phyloP scores from a whole-genome alignment of 2,888 invertebrate genomes.

The Strigamia maritima region DNA sequence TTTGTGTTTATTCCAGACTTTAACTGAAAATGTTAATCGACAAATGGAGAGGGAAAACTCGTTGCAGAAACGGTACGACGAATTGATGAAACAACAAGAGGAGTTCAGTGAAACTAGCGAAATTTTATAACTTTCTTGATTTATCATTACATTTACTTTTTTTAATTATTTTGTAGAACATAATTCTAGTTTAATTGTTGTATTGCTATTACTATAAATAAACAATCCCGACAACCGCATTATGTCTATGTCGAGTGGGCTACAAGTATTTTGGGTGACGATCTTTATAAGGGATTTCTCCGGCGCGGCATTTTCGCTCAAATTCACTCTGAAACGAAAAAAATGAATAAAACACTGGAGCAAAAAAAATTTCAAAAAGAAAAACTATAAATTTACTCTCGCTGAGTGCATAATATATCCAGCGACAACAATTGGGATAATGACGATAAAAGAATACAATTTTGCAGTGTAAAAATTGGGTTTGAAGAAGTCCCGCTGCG shows the following conservation, averaged over 20 bases:
- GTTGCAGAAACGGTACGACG: constrained; percentile 77
- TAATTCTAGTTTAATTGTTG: too few species aligned
- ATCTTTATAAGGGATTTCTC: constrained; percentile 72
- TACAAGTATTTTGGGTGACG: constrained; percentile 21
- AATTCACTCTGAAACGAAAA: constrained; percentile 51
- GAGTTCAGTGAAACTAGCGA: constrained; percentile 52
- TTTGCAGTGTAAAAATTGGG: constrained; percentile 58
- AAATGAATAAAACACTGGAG: neutral
- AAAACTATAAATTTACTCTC: neutral
- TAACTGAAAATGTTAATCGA: constrained; percentile 86
- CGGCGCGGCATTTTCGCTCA: constrained; percentile 64
- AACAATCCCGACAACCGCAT: neutral
- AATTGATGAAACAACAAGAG: constrained; percentile 60
- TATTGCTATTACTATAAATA: too few species aligned
- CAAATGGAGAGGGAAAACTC: constrained; percentile 87
- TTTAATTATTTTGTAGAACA: too few species aligned
- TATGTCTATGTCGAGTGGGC: neutral
- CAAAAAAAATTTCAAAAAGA: neutral
- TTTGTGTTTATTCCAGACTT: constrained; percentile 58
- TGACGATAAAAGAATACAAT: constrained; percentile 57
- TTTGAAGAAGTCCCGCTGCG: constrained; percentile 64
- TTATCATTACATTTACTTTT: neutral
- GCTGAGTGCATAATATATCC: neutral
- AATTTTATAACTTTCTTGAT: neutral
- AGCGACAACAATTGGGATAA: constrained; percentile 58